Evolutionary conservation across 2,113 vertebrate genomes (phyloP).

Genomic region (Illadopsis cleaveri): DNA sequence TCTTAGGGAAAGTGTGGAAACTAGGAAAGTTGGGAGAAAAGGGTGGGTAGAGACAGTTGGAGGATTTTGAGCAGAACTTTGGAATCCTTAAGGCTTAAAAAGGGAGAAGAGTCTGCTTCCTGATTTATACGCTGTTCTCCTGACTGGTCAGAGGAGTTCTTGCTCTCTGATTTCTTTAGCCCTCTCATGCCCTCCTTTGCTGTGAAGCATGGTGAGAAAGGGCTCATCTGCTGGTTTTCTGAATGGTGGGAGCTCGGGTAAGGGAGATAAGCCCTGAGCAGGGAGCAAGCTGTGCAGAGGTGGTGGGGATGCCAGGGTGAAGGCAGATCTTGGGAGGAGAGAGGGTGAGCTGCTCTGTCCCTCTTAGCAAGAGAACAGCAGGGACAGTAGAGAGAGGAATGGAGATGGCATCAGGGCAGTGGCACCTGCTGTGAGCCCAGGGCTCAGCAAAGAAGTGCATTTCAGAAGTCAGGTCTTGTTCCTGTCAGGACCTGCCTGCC

Average conservation of each 20-base stretch:
- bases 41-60: neutral
- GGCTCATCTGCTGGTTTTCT: neutral
- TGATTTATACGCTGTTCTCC: neutral
- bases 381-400: neutral
- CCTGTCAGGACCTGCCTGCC: neutral
- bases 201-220: neutral
- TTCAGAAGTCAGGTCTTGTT: neutral
- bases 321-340: neutral
- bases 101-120: neutral
- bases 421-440: neutral
- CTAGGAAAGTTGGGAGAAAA: neutral
- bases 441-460: neutral
- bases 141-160: neutral
- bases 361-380: neutral
- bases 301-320: neutral
- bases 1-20: neutral
- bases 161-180: neutral
- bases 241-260: neutral
- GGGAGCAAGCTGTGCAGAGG: neutral
- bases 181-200: neutral
- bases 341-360: neutral
- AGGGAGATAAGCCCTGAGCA: neutral
- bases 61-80: neutral
- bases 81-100: neutral
- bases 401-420: rapidly evolving